Evolutionary conservation across 2,113 vertebrate genomes (phyloP), one percentile per base, ranked within the genome.

Genomic region (Antidorcas marsupialis): DNA sequence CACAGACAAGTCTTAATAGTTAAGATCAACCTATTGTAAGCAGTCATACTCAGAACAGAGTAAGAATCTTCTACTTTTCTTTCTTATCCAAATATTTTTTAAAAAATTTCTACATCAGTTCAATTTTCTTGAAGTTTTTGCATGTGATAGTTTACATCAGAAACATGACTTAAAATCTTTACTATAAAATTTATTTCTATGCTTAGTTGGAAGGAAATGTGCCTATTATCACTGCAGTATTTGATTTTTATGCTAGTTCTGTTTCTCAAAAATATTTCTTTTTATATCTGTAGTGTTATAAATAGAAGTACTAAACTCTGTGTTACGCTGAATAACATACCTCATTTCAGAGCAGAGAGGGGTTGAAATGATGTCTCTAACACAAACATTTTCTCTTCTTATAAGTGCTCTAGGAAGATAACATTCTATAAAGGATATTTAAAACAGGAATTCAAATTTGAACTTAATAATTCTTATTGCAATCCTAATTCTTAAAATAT

Each of bases 401-500:
- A 39, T 86, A 87, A 74, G 45, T 95, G 19, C 84, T n/a, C 88
- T 92, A 86, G 59, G 71, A 92, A 92, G 39, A 94, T 86, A 47
- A 57, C 43, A 95, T 93, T 62, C 64, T 94, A 39, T 64, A 33
- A 43, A 94, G 78, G 39, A 92, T 87, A 90, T 94, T 88, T 91
- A 96, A 91, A 76, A 27, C 8, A 60, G 23, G 88, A 82, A 90
- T 28, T 92, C 25, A 95, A 33, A 90, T 15, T 78, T 86, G 52
- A 94, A 47, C 57, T 17, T 62, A 62, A 95, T n/a, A 90, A 78
- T 94, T 86, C 30, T 55, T 95, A 74, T 21, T 89, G 15, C 9
- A 64, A 67, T 39, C 19, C 67, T 97, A 55, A 89, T 82, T 94
- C 28, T 93, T 98, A 78, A 86, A 91, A 91, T 91, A 86, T 60